Base-by-base conservation (phyloP, 2,797 vertebrate species). In the Lepidocolaptes lacrymiger region DNA sequence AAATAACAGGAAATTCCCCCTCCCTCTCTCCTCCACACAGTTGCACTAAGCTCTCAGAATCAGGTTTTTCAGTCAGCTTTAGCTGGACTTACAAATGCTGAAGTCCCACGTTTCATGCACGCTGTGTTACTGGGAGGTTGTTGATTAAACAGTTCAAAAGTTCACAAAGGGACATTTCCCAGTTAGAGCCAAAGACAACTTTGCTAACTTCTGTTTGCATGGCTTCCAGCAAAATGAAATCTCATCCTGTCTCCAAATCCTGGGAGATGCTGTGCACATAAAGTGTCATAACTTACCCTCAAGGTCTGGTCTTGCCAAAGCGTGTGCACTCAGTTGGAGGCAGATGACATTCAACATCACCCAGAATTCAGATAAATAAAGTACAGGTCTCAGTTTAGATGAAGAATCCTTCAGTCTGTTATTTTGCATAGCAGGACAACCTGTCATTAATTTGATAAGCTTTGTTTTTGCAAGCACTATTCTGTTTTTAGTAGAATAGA, bases 281-380 rank as follows among this genome's bases (percentile, higher is more conserved):
- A 83, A 93, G 75, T 75, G 49, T 80, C 68, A 44, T 58, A 79
- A 86, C 46, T 72, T 89, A 93, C 22, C 71, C 3, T 0, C 66
- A 59, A 28, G 51, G 54, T 44, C 64, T 88, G 10, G 51, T 89
- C 15, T 5, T 80, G 89, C 73, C 79, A 69, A 76, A 93, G 24
- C 69, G 86, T 12, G 34, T 75, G 85, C 59, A 82, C 90, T 94
- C 83, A 79, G 77, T 30, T 90, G 89, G 83, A 76, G 61, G 63
- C 85, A 87, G 62, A 74, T 88, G 77, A 86, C 77, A 79, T 82
- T 89, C 44, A 89, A 19, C 34, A 10, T 88, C 71, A 79, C 71
- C 63, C 74, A 91, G 30, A 88, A 90, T 64, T 88, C 77, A 83
- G 49, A 94, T 77, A 93, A 97, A 97, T 89, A 89, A 91, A 91